Evolutionary conservation across 2,797 vertebrate species (phyloP), one percentile per base, ranked within the genome.

Genomic region (Gouania willdenowi): DNA sequence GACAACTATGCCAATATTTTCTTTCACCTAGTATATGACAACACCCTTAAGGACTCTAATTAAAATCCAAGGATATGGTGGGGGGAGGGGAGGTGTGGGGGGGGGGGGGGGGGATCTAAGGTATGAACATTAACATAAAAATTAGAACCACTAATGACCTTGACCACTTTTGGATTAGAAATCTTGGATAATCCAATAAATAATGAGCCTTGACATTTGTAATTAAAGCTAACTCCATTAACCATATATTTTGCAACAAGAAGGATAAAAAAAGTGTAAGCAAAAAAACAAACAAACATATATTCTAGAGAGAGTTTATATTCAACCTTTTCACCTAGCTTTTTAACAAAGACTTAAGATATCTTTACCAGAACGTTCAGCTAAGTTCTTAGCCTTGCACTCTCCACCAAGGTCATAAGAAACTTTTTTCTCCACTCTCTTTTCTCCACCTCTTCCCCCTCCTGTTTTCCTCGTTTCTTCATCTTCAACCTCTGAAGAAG

Each of bases 331-430:
- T 31, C 14, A 23, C 34, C 33, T 16, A 17, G 39, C 46, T 44
- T 48, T 21, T 15, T 33, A 41, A 51, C 66, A 61, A 75, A 71
- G 33, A 53, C 19, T 28, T 41, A 61, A 47, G 14, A 16, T 38
- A n/a, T n/a, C 22, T 61, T 85, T 87, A 97, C 96, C 90, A 74
- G 94, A 90, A 58, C 91, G 92, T 49, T 98, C 94, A 4, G 90
- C 92, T 24, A 90, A 78, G 46, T 89, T 73, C 54, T 90, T 93
- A 45, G 77, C 88, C 70, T 87, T 90, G 74, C 80, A 77, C 41
- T 92, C 89, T 38, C 87, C 88, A 45, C 87, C 88, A 45, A 91
- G 75, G 72, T 90, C 85, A 13, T 88, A 93, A 0, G 92, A 86
- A 44, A 92, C 91, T 66, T 90, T 93, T 75, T 93, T 95, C 52